Conservation (phyloP, 2,797 vertebrate genomes). For the Rhabdomys pumilio region DNA sequence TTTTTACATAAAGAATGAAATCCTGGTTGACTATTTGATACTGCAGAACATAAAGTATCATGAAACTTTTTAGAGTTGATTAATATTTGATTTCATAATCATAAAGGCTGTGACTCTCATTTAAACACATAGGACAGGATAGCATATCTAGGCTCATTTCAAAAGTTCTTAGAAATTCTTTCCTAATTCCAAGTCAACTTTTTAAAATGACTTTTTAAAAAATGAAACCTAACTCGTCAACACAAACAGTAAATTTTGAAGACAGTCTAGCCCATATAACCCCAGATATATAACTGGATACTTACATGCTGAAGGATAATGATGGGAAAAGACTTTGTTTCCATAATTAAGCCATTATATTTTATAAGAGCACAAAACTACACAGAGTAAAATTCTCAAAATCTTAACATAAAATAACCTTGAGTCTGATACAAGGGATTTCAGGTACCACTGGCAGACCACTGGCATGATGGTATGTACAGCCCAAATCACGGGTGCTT, state of each 20-base stretch:
- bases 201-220: background rate
- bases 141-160: background rate
- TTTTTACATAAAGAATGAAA: background rate
- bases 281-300: background rate
- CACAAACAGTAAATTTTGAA: background rate
- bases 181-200: background rate
- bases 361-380: background rate
- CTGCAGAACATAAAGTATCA: background rate
- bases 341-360: background rate
- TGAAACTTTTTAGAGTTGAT: background rate
- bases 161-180: background rate
- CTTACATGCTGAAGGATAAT: background rate
- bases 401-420: background rate
- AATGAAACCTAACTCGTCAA: background rate
- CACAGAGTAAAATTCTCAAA: background rate
- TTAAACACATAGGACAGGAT: background rate
- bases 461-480: background rate
- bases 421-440: background rate
- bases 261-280: background rate
- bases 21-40: background rate
- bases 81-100: background rate
- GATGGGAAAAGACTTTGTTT: background rate
- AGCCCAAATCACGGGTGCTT: no score
- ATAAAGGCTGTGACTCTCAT: background rate
- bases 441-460: no score